phyloP scores from a whole-genome alignment of 2,113 vertebrate species.

The Larimichthys polyactis region DNA sequence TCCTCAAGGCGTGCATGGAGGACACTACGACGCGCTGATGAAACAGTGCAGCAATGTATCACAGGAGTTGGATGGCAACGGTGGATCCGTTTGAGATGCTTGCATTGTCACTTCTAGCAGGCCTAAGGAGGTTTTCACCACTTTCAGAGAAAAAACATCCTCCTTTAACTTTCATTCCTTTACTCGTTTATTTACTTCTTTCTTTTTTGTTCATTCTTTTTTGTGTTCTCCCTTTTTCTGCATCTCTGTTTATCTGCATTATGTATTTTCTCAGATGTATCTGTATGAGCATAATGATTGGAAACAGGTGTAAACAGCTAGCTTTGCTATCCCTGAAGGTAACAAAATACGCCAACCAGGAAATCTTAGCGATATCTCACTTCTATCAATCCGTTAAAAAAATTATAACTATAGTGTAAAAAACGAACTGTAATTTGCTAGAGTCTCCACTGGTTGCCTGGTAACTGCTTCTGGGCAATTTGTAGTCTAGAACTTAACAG shows the following conservation, averaged over 20 bases:
- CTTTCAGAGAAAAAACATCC: constrained; percentile 20
- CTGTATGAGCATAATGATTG: background rate
- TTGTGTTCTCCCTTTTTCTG: background rate
- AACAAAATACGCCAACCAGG: background rate
- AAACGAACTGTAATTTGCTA: background rate
- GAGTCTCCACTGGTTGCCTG: background rate
- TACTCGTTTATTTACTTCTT: background rate
- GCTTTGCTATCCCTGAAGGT: background rate
- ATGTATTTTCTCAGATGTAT: constrained; percentile 1
- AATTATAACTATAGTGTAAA: background rate
- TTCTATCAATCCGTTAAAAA: background rate
- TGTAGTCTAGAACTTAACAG: background rate
- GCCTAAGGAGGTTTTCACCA: constrained; percentile 16
- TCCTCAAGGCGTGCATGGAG: constrained; percentile 15
- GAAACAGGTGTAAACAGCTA: background rate
- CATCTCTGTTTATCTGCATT: background rate
- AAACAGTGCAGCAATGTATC: background rate
- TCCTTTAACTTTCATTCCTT: background rate
- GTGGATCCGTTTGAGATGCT: constrained; percentile 1
- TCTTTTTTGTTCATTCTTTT: background rate
- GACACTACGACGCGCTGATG: background rate
- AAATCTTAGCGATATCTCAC: background rate
- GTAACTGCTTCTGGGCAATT: background rate
- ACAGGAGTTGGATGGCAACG: background rate
- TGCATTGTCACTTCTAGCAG: background rate